Percentiles rank a stretch among this genome's conserved stretches.
Evolutionary conservation across 2,797 vertebrate genomes (phyloP).

Genomic region (Sibirionetta formosa): DNA sequence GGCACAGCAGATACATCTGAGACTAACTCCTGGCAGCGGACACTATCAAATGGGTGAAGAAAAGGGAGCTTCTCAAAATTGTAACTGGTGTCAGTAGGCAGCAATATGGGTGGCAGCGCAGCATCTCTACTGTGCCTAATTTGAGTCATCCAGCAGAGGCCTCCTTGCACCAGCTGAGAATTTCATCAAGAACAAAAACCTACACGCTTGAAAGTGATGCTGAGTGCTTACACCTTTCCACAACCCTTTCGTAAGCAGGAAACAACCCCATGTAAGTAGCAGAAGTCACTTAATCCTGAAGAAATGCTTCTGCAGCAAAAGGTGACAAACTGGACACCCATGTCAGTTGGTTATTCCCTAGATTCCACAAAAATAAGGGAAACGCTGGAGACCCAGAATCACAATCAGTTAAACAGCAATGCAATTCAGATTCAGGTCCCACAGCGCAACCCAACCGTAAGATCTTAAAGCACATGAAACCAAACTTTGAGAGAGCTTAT

Average conservation of each 20-base stretch:
- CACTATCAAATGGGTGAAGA: background rate
- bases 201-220: background rate
- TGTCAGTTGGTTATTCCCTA: background rate
- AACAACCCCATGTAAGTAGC: background rate
- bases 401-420: background rate
- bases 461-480: background rate
- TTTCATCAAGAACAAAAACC: background rate
- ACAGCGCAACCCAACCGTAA: background rate
- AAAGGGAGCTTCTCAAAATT: background rate
- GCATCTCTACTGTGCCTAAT: background rate
- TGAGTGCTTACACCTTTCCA: background rate
- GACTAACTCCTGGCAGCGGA: background rate
- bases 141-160: background rate
- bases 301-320: background rate
- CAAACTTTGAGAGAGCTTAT: background rate
- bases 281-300: background rate
- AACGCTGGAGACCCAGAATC: background rate
- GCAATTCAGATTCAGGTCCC: accelerated
- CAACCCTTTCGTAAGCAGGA: background rate
- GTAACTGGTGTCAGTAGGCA: background rate
- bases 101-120: background rate
- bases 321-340: background rate
- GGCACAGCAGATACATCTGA: background rate
- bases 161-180: background rate
- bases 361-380: background rate